Conservation (phyloP, 2,113 vertebrate genomes). For the Mobula birostris region DNA sequence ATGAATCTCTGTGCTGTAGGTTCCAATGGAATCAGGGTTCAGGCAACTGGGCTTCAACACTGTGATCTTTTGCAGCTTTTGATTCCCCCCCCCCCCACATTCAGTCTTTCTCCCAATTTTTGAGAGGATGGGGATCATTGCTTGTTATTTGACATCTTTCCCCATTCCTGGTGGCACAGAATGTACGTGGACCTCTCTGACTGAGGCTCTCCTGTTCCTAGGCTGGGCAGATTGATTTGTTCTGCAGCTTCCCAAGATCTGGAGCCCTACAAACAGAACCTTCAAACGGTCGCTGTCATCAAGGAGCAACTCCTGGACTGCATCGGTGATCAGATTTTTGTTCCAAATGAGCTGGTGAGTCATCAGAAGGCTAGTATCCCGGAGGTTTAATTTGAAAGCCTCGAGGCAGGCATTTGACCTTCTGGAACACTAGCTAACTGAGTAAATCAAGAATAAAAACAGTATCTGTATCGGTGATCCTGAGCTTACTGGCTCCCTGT, state of each 20-base stretch:
- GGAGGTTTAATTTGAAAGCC: no score
- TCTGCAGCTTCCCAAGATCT: conserved; percentile 53
- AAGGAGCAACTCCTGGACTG: conserved; percentile 54
- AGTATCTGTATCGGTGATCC: no score
- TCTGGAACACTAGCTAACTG: no score
- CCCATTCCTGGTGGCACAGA: not conserved
- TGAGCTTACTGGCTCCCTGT: no score
- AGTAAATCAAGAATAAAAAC: no score
- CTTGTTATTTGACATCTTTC: not conserved
- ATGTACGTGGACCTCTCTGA: not conserved
- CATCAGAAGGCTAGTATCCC: no score
- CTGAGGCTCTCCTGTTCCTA: conserved; percentile 41
- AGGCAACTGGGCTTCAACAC: not conserved
- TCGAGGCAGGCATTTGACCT: no score
- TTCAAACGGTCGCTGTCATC: conserved; percentile 49
- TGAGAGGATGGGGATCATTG: not conserved
- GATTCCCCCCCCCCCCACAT: no score
- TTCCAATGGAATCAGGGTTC: not conserved
- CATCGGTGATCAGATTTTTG: conserved; percentile 43
- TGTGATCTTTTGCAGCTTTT: not conserved
- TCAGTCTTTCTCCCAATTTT: not conserved
- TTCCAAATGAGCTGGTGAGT: conserved; percentile 57
- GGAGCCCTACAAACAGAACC: conserved; percentile 48
- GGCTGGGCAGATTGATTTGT: conserved; percentile 57
- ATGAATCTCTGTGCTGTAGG: not conserved